These are phyloP conservation scores for Campylorhamphus procurvoides DNA, from an alignment of 2,113 vertebrate genomes.

Conservation along the genomic window DNA sequence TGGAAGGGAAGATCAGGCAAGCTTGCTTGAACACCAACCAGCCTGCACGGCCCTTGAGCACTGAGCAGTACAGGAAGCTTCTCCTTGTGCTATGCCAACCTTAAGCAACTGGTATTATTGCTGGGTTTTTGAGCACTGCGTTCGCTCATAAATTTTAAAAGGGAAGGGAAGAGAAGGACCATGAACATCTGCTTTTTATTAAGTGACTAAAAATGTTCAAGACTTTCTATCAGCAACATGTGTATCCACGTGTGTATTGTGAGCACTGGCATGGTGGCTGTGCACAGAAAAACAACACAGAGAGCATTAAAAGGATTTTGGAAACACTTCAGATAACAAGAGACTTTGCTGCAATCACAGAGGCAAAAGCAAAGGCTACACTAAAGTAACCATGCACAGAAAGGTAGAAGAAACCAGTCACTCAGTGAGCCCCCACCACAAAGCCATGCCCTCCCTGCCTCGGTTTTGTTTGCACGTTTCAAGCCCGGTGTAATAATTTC, in stretches of 20 bases:
- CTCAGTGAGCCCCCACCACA: not conserved
- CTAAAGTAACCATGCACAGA: not conserved
- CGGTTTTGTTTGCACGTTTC: not conserved
- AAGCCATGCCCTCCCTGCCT: not conserved
- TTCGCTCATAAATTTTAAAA: not conserved
- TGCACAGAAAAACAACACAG: not conserved
- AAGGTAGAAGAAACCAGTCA: not conserved
- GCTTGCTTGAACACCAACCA: not conserved
- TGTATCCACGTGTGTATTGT: rapidly evolving
- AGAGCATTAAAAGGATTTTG: not conserved
- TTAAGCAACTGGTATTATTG: not conserved
- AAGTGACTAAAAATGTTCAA: not conserved
- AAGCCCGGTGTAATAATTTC: not conserved
- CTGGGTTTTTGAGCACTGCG: not conserved
- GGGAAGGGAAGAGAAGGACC: not conserved
- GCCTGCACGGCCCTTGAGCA: not conserved
- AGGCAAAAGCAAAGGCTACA: not conserved
- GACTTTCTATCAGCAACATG: not conserved
- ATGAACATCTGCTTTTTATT: not conserved
- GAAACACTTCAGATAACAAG: not conserved
- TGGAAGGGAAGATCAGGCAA: slow-evolving; percentile 9
- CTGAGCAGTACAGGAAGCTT: not conserved
- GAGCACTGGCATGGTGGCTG: not conserved
- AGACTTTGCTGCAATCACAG: not conserved
- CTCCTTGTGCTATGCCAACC: not conserved